Evolutionary conservation across 2,888 invertebrate species (phyloP), one percentile per base, ranked within the genome.

Genomic region (Eumerus sabulonum): DNA sequence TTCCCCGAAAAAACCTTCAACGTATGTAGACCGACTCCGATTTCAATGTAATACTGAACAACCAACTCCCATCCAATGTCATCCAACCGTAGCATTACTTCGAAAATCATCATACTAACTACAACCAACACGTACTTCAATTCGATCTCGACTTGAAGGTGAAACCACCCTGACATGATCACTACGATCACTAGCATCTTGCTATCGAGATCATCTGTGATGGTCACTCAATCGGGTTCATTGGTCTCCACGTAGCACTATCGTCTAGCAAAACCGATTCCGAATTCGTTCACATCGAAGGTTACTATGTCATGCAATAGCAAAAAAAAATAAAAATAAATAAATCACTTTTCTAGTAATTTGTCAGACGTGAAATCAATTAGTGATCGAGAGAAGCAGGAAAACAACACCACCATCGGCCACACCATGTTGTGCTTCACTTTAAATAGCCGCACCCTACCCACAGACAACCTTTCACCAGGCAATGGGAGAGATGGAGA

Each of bases 291-390:
- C n/a, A n/a, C 40, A 11, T 40, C n/a, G 40, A 40, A 40, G 40
- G 40, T 11, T 40, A 40, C 40, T 40, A n/a, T n/a, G 11, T 40
- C 40, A 40, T n/a, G 3, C 40, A 40, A 40, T 40, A 3, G 40
- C 7, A 9, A 11, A 5, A 3, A 40, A 9, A 40, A 11, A 40
- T 40, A 40, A 40, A 40, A 40, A 40, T 9, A 27, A 56, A 40
- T n/a, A 47, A 62, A 40, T 54, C 40, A 54, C 62, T 54, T 54
- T 60, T 27, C 2, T 27, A 27, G 2, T 62, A 71, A 71, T 62
- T 62, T 54, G 60, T 62, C 42, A 62, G 54, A 54, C 70, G 54
- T 71, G 60, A 62, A 62, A 62, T 53, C 53, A 36, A 59, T 60
- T 53, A 53, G 14, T 19, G 36, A 42, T 9, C 40, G n/a, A 11